Base-by-base conservation (phyloP, 2,888 invertebrate species). In the Rhamnusium bicolor region DNA sequence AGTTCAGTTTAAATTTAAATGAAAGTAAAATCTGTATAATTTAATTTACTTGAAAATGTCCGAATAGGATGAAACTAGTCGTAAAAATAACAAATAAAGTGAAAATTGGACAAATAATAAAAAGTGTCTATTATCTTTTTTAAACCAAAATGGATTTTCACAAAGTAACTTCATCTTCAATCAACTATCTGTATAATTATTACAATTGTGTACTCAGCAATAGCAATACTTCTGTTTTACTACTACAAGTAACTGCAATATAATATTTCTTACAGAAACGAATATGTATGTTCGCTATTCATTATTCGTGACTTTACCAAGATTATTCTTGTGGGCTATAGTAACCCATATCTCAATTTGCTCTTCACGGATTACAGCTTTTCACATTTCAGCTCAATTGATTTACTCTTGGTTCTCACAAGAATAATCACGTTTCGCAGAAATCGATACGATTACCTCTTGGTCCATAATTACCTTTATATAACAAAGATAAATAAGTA, bases 271-370 rank as follows among this genome's bases (percentile, higher is more conserved):
- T n/a, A n/a, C n/a, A n/a, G 19, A 40, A 29, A 46, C 21, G 4
- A 19, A 46, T 32, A 32, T 24, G 46, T 40, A 21, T 46, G 46
- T n/a, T 40, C 12, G 40, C 40, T 19, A 40, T 46, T 40, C 21
- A 19, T 19, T 40, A 61, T 16, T 19, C 61, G 46, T 46, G 40
- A 46, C 16, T 16, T n/a, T 61, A 61, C 12, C 46, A 46, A 46
- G 12, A 16, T 19, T 10, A 2, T 61, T 46, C 61, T 61, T 46
- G 19, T 19, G 18, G 61, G 61, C 19, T 18, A 18, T 16, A 18
- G 60, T 60, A 60, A 60, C 60, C 60, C 10, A 61, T 19, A 61
- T 61, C 14, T 61, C 61, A 61, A 61, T 40, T 61, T 61, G 18
- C 40, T 61, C 40, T 61, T 61, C 61, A 61, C 40, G 61, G 46